These are phyloP conservation scores for Axinella damicornis DNA, from an alignment of 37 sponge, comb jelly and placozoan species.

Conservation along the genomic window DNA sequence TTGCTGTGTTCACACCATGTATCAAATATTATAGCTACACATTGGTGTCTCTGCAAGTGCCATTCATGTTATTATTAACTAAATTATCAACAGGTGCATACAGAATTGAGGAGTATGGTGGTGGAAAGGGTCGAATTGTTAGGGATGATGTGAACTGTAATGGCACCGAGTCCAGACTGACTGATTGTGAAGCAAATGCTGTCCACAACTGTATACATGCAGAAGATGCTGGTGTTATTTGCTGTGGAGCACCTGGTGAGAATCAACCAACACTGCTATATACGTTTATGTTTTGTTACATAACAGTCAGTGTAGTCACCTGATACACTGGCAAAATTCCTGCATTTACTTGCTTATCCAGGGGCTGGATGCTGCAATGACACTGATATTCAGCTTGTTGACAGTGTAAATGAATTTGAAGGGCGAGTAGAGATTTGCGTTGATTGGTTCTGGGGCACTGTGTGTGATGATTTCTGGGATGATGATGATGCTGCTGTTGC, in stretches of 20 bases:
- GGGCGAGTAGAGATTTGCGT: constrained; percentile 34
- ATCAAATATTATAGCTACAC: too few species aligned
- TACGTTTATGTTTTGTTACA: too few species aligned
- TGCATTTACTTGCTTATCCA: too few species aligned
- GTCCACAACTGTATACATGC: neutral
- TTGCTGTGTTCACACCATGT: too few species aligned
- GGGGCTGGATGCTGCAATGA: neutral
- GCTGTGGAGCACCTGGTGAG: neutral
- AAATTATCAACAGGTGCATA: too few species aligned
- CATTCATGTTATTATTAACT: too few species aligned
- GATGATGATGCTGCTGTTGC: constrained; percentile 4
- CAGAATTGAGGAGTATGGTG: neutral
- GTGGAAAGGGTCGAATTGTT: neutral
- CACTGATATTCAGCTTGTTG: neutral
- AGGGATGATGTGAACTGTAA: neutral
- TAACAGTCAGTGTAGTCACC: too few species aligned
- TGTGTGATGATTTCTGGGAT: constrained; percentile 36
- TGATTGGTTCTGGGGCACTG: constrained; percentile 31
- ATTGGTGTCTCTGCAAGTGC: too few species aligned
- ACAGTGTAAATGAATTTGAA: neutral
- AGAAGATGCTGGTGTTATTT: neutral
- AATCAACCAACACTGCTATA: neutral
- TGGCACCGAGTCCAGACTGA: neutral
- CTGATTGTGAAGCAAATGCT: neutral
- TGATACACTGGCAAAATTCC: too few species aligned